Evolutionary conservation across 1,140 invertebrate species (phyloP), one percentile per base, ranked within the genome.

Genomic region (Manduca sexta): DNA sequence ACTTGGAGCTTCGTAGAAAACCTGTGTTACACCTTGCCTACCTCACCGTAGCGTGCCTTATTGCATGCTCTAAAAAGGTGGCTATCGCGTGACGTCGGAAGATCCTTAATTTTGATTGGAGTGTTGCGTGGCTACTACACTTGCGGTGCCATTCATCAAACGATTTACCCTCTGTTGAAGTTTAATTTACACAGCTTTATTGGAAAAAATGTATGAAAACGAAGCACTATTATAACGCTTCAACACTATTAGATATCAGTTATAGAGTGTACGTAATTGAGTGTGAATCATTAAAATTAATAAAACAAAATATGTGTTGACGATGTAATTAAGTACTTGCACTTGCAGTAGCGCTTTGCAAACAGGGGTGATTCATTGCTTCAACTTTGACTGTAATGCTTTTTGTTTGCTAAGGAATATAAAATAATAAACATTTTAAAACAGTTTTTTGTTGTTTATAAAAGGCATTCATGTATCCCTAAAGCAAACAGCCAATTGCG

Each of bases 31-130:
- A 35, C 34, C 14, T 13, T 35, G 12, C n/a, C 14, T 14, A 14
- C 10, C 15, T 35, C 34, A 14, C 10, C 15, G 11, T 52, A 46
- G 48, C 49, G 38, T 38, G 45, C 8, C 33, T 30, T 49, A 47
- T 30, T 49, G 51, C 50, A 54, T 41, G 40, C 46, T 44, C 45
- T 68, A 49, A 41, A 51, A 56, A 59, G 48, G 47, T 43, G 52
- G 49, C 52, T 49, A 43, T 74, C 51, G 74, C 74, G 74, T 78
- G 74, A 57, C 60, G 57, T 58, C 49, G 50, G 51, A 50, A 77
- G 72, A 78, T 78, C 57, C 64, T 69, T 60, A 64, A 69, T 71
- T 75, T 64, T 67, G 74, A 78, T 78, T 75, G 74, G 47, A 44
- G 56, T 55, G 60, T 74, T 65, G 74, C 74, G 72, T 72, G 72